Conservation (phyloP, 1,140 invertebrate species). For the Eriocheir sinensis region DNA sequence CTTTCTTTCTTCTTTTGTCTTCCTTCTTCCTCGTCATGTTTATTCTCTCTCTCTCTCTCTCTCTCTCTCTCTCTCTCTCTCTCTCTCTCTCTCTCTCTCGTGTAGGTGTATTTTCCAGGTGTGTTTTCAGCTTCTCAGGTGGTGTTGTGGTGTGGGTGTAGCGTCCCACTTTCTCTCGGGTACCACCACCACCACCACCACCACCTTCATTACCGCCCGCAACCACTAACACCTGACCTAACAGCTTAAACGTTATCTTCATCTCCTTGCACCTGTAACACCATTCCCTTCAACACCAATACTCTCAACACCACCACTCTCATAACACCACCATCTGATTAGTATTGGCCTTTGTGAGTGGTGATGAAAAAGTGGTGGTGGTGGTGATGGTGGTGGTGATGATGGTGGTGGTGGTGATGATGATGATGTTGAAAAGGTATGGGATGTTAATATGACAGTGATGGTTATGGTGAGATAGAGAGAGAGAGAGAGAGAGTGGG, state of each 20-base stretch:
- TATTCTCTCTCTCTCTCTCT: constrained; percentile 34
- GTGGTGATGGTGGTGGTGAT: background rate
- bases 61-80: constrained; percentile 48
- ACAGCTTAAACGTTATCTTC: too few relatives aligned
- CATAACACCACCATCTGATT: background rate
- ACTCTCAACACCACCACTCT: background rate
- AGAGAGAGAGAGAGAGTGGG: too few relatives aligned
- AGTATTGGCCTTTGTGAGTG: background rate
- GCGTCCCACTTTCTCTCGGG: background rate
- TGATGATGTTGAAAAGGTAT: background rate
- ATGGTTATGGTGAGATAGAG: too few relatives aligned
- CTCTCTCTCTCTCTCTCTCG: constrained; percentile 33
- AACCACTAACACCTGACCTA: too few relatives aligned
- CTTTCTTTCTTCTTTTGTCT: too few relatives aligned
- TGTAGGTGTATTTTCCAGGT: background rate
- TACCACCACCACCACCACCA: background rate
- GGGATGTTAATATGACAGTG: too few relatives aligned
- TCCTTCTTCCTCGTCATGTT: too few relatives aligned
- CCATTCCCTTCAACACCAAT: too few relatives aligned
- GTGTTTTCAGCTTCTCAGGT: background rate
- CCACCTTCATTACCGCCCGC: background rate
- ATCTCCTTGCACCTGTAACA: too few relatives aligned
- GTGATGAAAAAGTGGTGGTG: background rate
- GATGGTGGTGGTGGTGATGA: background rate
- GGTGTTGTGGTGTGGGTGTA: background rate